phyloP scores from a whole-genome alignment of 2,888 invertebrate genomes.

The Drosophila seclusa region DNA sequence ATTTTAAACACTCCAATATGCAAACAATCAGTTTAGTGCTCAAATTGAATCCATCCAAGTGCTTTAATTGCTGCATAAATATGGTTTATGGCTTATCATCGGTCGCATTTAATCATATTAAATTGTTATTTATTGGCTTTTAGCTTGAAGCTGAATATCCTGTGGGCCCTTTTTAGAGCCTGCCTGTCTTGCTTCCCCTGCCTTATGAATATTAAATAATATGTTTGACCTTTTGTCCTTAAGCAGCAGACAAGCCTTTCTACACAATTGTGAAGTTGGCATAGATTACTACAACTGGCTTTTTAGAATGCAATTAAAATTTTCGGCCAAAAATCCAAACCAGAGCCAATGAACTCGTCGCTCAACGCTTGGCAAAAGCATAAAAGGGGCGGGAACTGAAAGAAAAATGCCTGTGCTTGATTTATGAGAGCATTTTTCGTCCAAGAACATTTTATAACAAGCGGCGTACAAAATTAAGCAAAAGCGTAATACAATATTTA shows the following conservation, averaged over 20 bases:
- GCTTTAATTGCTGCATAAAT: constrained; percentile 29
- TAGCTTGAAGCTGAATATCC: constrained; percentile 4
- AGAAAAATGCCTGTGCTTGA: constrained; percentile 70
- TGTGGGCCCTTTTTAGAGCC: not conserved
- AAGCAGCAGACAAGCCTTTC: constrained; percentile 27
- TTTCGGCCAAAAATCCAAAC: constrained; percentile 26
- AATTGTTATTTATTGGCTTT: constrained; percentile 35
- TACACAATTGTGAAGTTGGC: constrained; percentile 64
- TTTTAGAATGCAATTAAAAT: constrained; percentile 76
- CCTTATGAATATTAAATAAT: constrained; percentile 68
- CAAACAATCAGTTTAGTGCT: constrained; percentile 19
- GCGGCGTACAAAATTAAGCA: constrained; percentile 71
- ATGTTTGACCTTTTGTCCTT: constrained; percentile 68
- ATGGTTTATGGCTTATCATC: constrained; percentile 24
- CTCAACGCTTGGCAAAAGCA: constrained; percentile 24
- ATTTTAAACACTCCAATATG: constrained; percentile 15
- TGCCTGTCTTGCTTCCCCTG: not conserved
- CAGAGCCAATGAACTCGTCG: constrained; percentile 71
- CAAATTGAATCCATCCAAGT: constrained; percentile 10
- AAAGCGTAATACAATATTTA: constrained; percentile 71
- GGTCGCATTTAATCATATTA: constrained; percentile 33
- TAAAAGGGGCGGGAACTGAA: not conserved
- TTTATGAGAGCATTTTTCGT: constrained; percentile 70
- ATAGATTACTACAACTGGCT: constrained; percentile 67
- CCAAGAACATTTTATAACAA: constrained; percentile 59